A percentile compares a stretch with the other conserved stretches of the same genome.
Conservation (phyloP, 2,797 vertebrate species). For the Paramormyrops hopkinsi region DNA sequence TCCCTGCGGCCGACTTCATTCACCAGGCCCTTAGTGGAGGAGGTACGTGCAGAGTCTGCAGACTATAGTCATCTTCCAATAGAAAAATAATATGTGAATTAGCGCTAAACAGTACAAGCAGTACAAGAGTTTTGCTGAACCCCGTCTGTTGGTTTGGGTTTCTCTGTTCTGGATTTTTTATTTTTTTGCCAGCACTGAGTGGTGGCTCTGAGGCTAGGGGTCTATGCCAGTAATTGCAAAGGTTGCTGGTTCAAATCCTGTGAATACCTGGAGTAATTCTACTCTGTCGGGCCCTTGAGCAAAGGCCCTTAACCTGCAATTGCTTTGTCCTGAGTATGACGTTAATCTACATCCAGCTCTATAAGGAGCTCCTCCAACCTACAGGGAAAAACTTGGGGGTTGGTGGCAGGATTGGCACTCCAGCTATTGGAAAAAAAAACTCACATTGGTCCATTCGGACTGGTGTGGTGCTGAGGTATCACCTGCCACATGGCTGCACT, state of each 20-base stretch:
- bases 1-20: constrained; percentile 78
- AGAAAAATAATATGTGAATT: background rate
- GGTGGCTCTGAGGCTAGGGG: background rate
- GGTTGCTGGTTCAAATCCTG: no score
- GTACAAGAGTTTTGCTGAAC: background rate
- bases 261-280: no score
- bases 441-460: background rate
- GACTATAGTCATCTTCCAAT: background rate
- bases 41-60: constrained; percentile 45
- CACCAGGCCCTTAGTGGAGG: constrained; percentile 68
- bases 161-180: background rate
- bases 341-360: background rate
- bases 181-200: background rate
- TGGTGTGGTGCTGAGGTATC: background rate
- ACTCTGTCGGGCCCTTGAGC: no score
- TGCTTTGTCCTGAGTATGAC: background rate
- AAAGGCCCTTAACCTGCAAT: no score
- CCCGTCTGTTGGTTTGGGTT: background rate
- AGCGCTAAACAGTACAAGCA: background rate
- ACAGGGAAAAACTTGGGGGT: background rate
- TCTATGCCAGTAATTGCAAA: background rate
- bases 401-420: no score
- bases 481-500: background rate
- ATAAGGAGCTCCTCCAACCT: background rate
- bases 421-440: background rate